Evolutionary conservation across 2,888 invertebrate genomes (phyloP), one percentile per base, ranked within the genome.

Genomic region (Pristionchus maxplancki): DNA sequence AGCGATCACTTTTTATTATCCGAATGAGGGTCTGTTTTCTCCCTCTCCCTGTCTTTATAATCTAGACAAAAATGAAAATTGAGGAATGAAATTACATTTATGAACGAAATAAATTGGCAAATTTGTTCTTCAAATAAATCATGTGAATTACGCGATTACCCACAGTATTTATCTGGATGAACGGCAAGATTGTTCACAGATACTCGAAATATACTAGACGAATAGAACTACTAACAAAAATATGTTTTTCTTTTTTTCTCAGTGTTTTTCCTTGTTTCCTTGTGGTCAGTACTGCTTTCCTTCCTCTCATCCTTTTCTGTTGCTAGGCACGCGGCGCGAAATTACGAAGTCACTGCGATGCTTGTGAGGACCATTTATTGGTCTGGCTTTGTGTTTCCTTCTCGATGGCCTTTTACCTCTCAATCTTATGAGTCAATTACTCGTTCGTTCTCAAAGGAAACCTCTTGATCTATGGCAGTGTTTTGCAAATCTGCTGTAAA

Each of bases 261-360:
- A n/a, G 58, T 58, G n/a, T 24, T 71, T 15, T 37, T 71, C 71
- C 15, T 71, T 37, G 37, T 71, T 71, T 71, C 37, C 17, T 37
- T 20, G 37, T 37, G 31, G 37, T 71, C 71, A 71, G 1, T 71
- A 4, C 28, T 17, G 6, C 20, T 37, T 37, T 71, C 37, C 37
- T 37, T 37, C 37, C 34, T 40, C 37, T 17, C 71, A 24, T 71
- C 71, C 31, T 24, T 34, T 64, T 71, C 71, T 71, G 71, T 71
- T 71, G 71, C 37, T 37, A 71, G 2, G 71, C 1, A 31, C 28
- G 9, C 71, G 15, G 71, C 37, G 31, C 64, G 31, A 17, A 37
- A 71, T 71, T 37, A 71, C 71, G 71, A 71, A 71, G 37, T 34
- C 71, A 71, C 71, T 71, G 71, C 20, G 37, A 34, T 37, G 13